Percentiles rank a stretch among this genome's conserved stretches.
These are phyloP conservation scores for Therioaphis trifolii DNA, from an alignment of 2,888 invertebrate genomes.

Conservation along the genomic window DNA sequence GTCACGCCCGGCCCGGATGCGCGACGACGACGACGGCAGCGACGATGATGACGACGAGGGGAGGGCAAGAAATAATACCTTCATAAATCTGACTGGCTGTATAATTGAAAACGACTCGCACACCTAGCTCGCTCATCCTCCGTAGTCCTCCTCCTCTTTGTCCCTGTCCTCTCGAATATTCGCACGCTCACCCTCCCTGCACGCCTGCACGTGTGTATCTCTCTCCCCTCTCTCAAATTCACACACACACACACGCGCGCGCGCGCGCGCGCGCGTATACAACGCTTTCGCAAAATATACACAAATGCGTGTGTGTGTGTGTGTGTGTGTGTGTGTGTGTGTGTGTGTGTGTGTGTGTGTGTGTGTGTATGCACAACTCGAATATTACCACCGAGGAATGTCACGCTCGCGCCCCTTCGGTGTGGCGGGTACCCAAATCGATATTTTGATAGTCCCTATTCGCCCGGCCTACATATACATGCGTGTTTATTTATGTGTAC, in stretches of 20 bases:
- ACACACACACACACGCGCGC: too few species aligned
- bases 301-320: too few species aligned
- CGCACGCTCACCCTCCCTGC: background rate
- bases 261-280: too few species aligned
- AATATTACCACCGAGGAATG: conserved; percentile 46
- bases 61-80: conserved; percentile 51
- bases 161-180: background rate
- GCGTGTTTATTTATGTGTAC: background rate
- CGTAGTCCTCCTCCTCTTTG: too few species aligned
- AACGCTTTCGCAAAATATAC: too few species aligned
- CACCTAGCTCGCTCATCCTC: conserved; percentile 16
- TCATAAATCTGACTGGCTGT: conserved; percentile 57
- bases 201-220: too few species aligned
- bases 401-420: conserved; percentile 3
- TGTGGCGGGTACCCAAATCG: conserved; percentile 31
- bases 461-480: background rate
- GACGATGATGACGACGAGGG: background rate
- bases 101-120: conserved; percentile 59
- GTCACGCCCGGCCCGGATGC: too few species aligned
- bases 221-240: too few species aligned
- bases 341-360: too few species aligned
- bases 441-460: conserved; percentile 46
- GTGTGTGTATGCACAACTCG: conserved; percentile 8
- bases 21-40: too few species aligned
- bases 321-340: too few species aligned